phyloP scores from a whole-genome alignment of 2,113 vertebrate species.

The Xenus cinereus region DNA sequence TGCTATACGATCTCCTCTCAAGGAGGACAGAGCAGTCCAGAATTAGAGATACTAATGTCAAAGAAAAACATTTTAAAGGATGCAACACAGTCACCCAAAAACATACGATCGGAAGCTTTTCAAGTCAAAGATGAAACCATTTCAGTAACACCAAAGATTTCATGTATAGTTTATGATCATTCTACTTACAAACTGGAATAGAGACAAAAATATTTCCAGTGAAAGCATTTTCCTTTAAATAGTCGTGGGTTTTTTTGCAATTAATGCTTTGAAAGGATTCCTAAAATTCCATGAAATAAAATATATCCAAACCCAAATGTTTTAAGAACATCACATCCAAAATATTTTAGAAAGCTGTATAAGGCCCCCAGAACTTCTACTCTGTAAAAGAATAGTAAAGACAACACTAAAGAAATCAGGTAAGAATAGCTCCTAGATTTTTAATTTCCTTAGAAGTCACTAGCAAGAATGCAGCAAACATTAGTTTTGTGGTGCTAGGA shows the following conservation, averaged over 20 bases:
- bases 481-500: not conserved
- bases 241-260: not conserved
- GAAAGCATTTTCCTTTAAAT: not conserved
- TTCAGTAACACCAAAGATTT: not conserved
- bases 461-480: not conserved
- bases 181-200: not conserved
- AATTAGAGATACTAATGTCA: not conserved
- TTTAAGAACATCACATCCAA: not conserved
- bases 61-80: not conserved
- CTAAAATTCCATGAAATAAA: not conserved
- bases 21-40: not conserved
- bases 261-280: not conserved
- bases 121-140: not conserved
- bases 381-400: not conserved
- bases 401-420: not conserved
- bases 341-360: not conserved
- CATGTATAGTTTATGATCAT: not conserved
- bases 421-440: not conserved
- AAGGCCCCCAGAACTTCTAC: not conserved
- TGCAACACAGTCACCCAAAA: not conserved
- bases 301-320: not conserved
- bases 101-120: not conserved
- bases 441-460: not conserved
- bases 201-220: not conserved
- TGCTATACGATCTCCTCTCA: accelerated